These are phyloP conservation scores for Aselliscus stoliczkanus DNA, from an alignment of 2,797 vertebrate genomes.

Conservation along the genomic window DNA sequence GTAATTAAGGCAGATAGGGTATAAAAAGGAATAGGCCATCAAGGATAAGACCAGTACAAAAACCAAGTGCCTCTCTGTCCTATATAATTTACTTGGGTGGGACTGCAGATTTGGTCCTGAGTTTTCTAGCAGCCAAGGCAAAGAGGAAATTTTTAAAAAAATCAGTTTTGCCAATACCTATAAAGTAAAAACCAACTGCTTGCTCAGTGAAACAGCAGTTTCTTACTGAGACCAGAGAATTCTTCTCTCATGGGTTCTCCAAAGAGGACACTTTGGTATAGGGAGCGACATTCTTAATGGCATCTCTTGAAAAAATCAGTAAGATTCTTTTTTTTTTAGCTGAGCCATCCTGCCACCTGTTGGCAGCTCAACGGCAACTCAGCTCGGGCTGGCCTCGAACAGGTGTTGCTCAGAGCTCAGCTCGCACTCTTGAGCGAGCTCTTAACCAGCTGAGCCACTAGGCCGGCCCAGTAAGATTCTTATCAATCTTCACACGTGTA, in stretches of 20 bases:
- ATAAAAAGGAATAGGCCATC: neutral
- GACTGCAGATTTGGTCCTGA: neutral
- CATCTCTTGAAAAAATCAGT: neutral
- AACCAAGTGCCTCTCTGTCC: neutral
- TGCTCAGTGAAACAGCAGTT: neutral
- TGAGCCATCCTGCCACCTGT: too few species aligned
- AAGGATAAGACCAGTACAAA: neutral
- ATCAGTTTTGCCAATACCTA: neutral
- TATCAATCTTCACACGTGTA: neutral
- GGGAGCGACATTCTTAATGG: neutral
- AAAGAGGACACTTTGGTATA: neutral
- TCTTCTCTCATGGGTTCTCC: neutral
- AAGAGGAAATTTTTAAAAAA: neutral
- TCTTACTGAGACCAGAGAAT: neutral
- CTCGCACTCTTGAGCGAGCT: too few species aligned
- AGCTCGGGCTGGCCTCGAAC: too few species aligned
- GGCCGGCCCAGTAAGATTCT: neutral
- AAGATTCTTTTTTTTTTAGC: too few species aligned
- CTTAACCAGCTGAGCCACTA: too few species aligned
- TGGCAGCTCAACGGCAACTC: too few species aligned
- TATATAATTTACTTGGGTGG: neutral
- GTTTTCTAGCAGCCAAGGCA: conserved; percentile 10
- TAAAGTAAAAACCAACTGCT: neutral
- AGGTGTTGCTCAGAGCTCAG: too few species aligned
- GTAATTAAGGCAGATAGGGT: neutral